Percentiles rank a stretch among this genome's conserved stretches.
Evolutionary conservation across 2,113 vertebrate genomes (phyloP).

Genomic region (Panthera uncia): DNA sequence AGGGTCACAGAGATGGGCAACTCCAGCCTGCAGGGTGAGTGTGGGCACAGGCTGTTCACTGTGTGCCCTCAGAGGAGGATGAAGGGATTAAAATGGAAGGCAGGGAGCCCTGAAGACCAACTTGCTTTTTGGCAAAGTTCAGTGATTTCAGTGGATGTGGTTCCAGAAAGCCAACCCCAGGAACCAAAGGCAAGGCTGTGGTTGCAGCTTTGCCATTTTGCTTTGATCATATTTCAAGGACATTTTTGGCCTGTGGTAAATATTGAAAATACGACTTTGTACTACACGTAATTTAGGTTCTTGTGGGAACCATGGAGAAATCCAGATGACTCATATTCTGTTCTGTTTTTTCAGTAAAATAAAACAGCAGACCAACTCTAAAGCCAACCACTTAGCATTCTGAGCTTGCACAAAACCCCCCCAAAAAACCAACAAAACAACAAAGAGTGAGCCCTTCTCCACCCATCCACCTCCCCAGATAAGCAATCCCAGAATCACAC

Average conservation of each 20-base stretch:
- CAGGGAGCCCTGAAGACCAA: not conserved
- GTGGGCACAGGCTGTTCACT: not conserved
- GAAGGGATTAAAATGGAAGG: not conserved
- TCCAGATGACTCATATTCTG: conserved; percentile 16
- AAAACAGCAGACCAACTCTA: conserved; percentile 31
- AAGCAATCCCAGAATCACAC: not conserved
- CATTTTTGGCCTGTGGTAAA: not conserved
- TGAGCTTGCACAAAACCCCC: not conserved
- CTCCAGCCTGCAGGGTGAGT: not conserved
- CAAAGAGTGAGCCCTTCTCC: not conserved
- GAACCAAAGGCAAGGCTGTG: not conserved
- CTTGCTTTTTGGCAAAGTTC: not conserved
- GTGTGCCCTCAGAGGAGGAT: not conserved
- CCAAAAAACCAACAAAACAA: not conserved
- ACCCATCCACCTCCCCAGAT: not conserved
- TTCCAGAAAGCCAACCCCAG: not conserved
- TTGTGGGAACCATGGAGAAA: conserved; percentile 13
- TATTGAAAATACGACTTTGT: not conserved
- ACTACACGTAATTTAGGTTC: conserved; percentile 31
- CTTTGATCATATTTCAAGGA: not conserved
- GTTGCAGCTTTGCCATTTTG: not conserved
- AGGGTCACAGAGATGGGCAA: not conserved
- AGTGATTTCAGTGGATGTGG: not conserved
- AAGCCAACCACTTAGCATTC: not conserved
- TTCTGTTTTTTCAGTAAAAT: not conserved